Conservation (phyloP, 2,888 invertebrate species). For the Xylocampa areola region DNA sequence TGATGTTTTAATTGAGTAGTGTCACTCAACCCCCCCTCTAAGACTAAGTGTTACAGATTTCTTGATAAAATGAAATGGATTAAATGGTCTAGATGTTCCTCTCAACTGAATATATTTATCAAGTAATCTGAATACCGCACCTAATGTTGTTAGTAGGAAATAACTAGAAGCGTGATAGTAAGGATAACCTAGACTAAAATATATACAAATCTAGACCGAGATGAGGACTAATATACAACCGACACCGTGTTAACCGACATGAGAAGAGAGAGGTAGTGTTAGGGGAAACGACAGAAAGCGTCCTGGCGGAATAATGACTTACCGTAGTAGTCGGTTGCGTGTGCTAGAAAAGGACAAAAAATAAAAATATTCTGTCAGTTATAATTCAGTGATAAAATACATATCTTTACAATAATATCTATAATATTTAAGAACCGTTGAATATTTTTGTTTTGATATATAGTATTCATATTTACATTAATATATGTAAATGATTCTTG, state of each 20-base stretch:
- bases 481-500: slow-evolving; percentile 51
- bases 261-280: slow-evolving; percentile 71
- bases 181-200: slow-evolving; percentile 72
- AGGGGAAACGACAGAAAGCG: slow-evolving; percentile 75
- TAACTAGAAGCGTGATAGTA: slow-evolving; percentile 86
- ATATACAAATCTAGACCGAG: slow-evolving; percentile 80
- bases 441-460: slow-evolving; percentile 59
- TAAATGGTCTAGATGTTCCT: slow-evolving; percentile 49
- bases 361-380: slow-evolving; percentile 83
- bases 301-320: slow-evolving; percentile 95
- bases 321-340: slow-evolving; percentile 99
- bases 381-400: slow-evolving; percentile 58
- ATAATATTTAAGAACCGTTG: slow-evolving; percentile 43
- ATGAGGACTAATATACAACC: slow-evolving; percentile 78
- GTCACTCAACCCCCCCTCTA: slow-evolving; percentile 70
- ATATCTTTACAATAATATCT: slow-evolving; percentile 55
- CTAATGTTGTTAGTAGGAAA: slow-evolving; percentile 84
- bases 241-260: slow-evolving; percentile 84
- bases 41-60: slow-evolving; percentile 74
- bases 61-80: slow-evolving; percentile 73
- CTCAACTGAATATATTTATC: slow-evolving; percentile 67
- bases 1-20: slow-evolving; percentile 64
- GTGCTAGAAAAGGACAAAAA: slow-evolving; percentile 92
- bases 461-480: slow-evolving; percentile 54
- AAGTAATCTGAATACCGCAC: slow-evolving; percentile 81